These are phyloP conservation scores for Magallana gigas DNA, from an alignment of 1,140 invertebrate species.

Conservation along the genomic window DNA sequence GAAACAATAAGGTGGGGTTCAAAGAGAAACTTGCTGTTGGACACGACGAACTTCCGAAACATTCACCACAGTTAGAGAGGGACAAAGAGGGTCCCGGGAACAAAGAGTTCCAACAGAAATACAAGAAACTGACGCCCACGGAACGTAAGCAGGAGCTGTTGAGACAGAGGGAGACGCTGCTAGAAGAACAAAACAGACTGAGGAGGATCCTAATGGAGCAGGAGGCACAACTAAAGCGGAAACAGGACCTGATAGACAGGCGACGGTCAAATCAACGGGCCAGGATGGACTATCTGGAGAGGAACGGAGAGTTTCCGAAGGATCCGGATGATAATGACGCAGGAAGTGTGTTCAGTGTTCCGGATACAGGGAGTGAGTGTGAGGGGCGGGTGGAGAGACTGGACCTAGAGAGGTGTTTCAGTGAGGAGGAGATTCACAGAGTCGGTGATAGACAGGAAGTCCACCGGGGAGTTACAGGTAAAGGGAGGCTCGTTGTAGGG, in stretches of 20 bases:
- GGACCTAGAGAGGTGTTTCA: slow-evolving; percentile 55
- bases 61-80: slow-evolving; percentile 42
- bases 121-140: slow-evolving; percentile 53
- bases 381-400: slow-evolving; percentile 54
- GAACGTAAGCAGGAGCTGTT: slow-evolving; percentile 62
- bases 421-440: slow-evolving; percentile 45
- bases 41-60: slow-evolving; percentile 44
- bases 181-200: slow-evolving; percentile 64
- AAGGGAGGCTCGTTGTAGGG: not conserved
- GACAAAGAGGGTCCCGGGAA: slow-evolving; percentile 43
- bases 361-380: slow-evolving; percentile 47
- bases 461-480: not conserved
- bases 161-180: slow-evolving; percentile 58
- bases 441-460: slow-evolving; percentile 26
- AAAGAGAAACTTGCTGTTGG: slow-evolving; percentile 42
- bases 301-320: slow-evolving; percentile 35
- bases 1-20: slow-evolving; percentile 44
- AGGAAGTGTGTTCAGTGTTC: slow-evolving; percentile 1
- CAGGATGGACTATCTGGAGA: slow-evolving; percentile 56
- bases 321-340: slow-evolving; percentile 3
- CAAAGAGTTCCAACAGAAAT: slow-evolving; percentile 54
- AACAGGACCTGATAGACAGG: slow-evolving; percentile 51
- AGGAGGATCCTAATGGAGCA: slow-evolving; percentile 58
- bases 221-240: slow-evolving; percentile 52
- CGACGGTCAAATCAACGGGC: slow-evolving; percentile 55